Evolutionary conservation across 2,888 invertebrate species (phyloP), one percentile per base, ranked within the genome.

Genomic region (Dendrolimus houi): DNA sequence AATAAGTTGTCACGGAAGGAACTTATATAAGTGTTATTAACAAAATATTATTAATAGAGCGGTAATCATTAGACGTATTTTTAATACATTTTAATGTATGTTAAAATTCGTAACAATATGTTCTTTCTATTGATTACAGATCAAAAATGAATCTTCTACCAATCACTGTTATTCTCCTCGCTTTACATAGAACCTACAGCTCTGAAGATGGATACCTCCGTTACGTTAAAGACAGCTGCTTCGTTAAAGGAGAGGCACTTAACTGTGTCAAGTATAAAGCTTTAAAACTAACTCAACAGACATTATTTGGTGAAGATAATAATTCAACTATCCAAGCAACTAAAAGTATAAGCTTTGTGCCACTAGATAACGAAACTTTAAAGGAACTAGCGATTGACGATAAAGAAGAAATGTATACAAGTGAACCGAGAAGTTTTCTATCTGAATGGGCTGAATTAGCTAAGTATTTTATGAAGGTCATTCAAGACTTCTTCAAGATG

Each of bases 371-470:
- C 13, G 85, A 84, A 9, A 78, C 78, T 0, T 65, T 87, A 7
- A 74, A 78, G 13, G 73, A 72, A 57, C 54, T 85, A 12, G 70
- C 75, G 8, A 62, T 76, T 0, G 69, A 72, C 54, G 81, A 82
- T 7, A 74, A 75, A 0, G 65, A 66, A 7, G 60, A 75, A 0
- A 52, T 72, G 1, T 52, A 47, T 47, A 47, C 65, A 0, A 74
- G 64, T 59, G 83, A 85, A 56, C 77, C 83, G 0, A 83, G 81
- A 60, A 79, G 86, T 3, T 81, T 88, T 42, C 56, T 87, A 41
- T 89, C 88, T 0, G 90, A 90, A 60, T 90, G 90, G 90, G 73
- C 88, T 1, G 85, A 89, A 58, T 59, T 90, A 9, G 85, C 88
- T 0, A 88, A 86, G 65, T 89, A 89, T 57, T 76, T 85, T 13